Conservation (phyloP, 2,888 invertebrate genomes). For the Pristionchus mayeri region DNA sequence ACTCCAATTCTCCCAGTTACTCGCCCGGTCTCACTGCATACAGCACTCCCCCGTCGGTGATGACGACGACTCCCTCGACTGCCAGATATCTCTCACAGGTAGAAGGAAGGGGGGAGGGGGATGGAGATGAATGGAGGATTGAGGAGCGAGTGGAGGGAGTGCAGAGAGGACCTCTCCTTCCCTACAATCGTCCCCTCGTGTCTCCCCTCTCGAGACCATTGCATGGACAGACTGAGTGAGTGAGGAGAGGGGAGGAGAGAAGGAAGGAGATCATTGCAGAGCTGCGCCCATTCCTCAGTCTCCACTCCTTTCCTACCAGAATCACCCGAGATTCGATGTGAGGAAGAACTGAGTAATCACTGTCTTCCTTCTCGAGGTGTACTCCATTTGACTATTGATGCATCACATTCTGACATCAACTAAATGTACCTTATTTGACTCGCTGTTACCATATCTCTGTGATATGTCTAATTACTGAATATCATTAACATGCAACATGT, state of each 20-base stretch:
- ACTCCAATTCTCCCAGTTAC: neutral
- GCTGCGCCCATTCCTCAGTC: neutral
- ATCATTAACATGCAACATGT: neutral
- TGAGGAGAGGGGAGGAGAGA: no score
- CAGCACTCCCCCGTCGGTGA: conserved; percentile 27
- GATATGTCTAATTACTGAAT: neutral
- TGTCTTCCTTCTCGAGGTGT: no score
- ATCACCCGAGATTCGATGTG: neutral
- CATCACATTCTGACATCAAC: no score
- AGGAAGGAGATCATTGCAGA: neutral
- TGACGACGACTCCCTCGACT: neutral
- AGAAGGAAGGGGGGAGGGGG: neutral
- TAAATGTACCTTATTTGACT: no score
- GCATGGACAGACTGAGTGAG: neutral
- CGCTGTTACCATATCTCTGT: no score
- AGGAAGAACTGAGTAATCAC: neutral
- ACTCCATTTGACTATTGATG: no score
- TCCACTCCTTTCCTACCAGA: neutral
- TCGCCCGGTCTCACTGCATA: neutral
- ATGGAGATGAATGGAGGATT: neutral
- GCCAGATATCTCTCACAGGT: neutral
- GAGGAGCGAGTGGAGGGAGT: neutral
- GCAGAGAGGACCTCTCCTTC: neutral
- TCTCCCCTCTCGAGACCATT: neutral
- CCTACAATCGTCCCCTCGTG: neutral